Base-by-base conservation (phyloP, 1,140 invertebrate genomes). In the Ostrea edulis region DNA sequence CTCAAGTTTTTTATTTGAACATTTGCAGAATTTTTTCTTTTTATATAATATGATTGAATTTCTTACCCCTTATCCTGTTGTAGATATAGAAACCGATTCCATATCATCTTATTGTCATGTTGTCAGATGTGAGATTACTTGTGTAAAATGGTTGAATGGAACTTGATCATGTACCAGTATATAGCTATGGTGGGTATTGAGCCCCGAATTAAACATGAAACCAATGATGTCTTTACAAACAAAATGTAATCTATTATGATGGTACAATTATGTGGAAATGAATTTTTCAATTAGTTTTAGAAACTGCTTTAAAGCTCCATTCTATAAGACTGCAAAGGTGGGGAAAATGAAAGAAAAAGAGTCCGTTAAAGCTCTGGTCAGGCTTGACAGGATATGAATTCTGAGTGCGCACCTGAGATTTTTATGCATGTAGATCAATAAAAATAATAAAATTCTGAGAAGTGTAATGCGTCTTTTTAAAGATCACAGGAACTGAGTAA, bases 161-260 rank as follows among this genome's bases (percentile, higher is more conserved):
- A 71, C 29, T 14, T 29, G 29, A 29, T 71, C 68, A 29, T 29
- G 68, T 29, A 44, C 35, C 35, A 44, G 35, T 44, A 35, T 29
- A 14, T 4, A 25, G 29, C 68, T 71, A 71, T 9, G 29, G 12
- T 35, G 35, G 68, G 29, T 35, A 77, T 14, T 77, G 68, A 77
- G 12, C 22, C 25, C 8, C 3, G 25, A 77, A 35, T 77, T 77
- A 29, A 77, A 77, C 68, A 77, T 29, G 29, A 77, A 77, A 22
- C 25, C 68, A 77, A 29, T 77, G 9, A 77, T 25, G 68, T 77
- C 68, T 77, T 25, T 77, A 29, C 29, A 77, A 7, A 77, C 68
- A 77, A 77, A 77, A 25, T 0, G 68, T 77, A 77, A 77, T 77
- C 68, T 77, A 77, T 77, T 77, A 77, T 77, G 68, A 77, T 77